Evolutionary conservation across 2,888 invertebrate species (phyloP).

Genomic region (Mechanitis mazaeus): DNA sequence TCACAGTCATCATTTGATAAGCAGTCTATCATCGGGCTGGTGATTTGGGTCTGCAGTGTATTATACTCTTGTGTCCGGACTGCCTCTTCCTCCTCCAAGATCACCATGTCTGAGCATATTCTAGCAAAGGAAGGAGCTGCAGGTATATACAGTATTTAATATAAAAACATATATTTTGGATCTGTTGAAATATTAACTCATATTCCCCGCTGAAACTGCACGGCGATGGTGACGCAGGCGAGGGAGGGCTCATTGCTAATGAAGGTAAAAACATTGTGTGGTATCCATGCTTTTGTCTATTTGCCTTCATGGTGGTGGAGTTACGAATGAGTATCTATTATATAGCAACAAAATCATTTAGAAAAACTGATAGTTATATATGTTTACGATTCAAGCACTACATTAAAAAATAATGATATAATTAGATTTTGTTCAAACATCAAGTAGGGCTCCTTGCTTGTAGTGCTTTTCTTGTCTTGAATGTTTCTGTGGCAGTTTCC

Average conservation of each 20-base stretch:
- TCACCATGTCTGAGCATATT: conserved; percentile 90
- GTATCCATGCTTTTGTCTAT: neutral
- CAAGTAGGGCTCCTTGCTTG: too few relatives aligned
- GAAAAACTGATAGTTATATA: neutral
- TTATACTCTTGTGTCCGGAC: conserved; percentile 97
- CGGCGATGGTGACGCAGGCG: conserved; percentile 50
- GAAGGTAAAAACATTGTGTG: conserved; percentile 56
- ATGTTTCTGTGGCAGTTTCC: neutral
- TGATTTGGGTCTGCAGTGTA: conserved; percentile 96
- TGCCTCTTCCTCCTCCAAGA: conserved; percentile 94
- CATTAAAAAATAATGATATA: too few relatives aligned
- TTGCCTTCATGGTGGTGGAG: neutral
- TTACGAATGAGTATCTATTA: conserved; percentile 2
- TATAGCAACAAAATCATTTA: neutral
- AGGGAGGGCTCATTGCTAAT: conserved; percentile 71
- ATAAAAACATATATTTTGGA: conserved; percentile 11
- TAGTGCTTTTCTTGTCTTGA: neutral
- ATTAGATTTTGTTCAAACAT: too few relatives aligned
- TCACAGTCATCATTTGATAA: conserved; percentile 83
- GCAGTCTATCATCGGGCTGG: conserved; percentile 92
- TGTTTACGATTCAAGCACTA: too few relatives aligned
- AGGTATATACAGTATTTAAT: conserved; percentile 69
- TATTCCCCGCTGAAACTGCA: conserved; percentile 55
- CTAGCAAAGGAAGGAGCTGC: conserved; percentile 83
- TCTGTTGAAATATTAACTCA: conserved; percentile 49